These are phyloP conservation scores for Gnatocerus cornutus DNA, from an alignment of 2,888 invertebrate genomes.

Conservation along the genomic window DNA sequence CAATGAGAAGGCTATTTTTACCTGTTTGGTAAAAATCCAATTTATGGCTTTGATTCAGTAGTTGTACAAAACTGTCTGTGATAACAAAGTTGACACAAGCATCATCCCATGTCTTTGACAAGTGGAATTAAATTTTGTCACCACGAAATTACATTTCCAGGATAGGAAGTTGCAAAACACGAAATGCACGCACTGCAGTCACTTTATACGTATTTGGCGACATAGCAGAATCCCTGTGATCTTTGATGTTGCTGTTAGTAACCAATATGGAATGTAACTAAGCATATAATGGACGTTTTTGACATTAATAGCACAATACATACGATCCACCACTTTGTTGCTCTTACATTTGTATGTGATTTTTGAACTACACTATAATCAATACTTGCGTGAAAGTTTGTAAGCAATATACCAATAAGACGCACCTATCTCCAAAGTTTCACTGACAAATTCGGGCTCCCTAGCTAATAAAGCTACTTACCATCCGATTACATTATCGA, in stretches of 20 bases:
- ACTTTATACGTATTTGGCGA: not conserved
- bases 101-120: slow-evolving; percentile 5
- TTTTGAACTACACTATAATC: too few relatives aligned
- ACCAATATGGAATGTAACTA: not conserved
- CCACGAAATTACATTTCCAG: slow-evolving; percentile 5
- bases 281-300: slow-evolving; percentile 3
- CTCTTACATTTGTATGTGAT: too few relatives aligned
- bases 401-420: slow-evolving; percentile 7
- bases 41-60: too few relatives aligned
- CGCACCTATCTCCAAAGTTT: slow-evolving; percentile 24
- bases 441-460: slow-evolving; percentile 28
- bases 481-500: slow-evolving; percentile 50
- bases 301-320: not conserved
- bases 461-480: slow-evolving; percentile 49
- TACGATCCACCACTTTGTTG: too few relatives aligned
- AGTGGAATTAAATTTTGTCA: slow-evolving; percentile 3
- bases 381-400: not conserved
- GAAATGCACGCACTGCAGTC: slow-evolving; percentile 1
- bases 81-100: not conserved
- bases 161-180: not conserved
- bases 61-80: not conserved
- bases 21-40: too few relatives aligned
- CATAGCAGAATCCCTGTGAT: not conserved
- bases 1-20: too few relatives aligned
- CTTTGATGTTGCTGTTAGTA: not conserved